phyloP scores from a whole-genome alignment of 2,888 invertebrate species.

The Plagiodera versicolora region DNA sequence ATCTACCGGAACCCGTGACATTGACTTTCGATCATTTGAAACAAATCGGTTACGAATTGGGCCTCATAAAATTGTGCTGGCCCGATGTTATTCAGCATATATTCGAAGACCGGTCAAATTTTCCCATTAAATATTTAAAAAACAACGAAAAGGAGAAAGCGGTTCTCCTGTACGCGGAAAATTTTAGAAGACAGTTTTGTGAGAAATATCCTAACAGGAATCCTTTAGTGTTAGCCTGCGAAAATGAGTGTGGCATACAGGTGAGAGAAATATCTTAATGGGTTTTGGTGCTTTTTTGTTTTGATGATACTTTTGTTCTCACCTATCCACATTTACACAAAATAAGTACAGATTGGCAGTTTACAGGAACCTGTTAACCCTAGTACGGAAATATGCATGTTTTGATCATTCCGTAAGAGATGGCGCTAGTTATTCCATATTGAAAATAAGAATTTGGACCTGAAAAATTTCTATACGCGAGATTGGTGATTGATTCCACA shows the following conservation, averaged over 20 bases:
- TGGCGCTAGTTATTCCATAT: no score
- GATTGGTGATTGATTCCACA: no score
- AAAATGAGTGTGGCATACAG: constrained; percentile 78
- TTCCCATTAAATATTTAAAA: constrained; percentile 67
- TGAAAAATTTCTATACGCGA: no score
- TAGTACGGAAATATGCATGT: no score
- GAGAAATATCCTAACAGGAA: constrained; percentile 62
- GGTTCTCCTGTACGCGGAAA: constrained; percentile 73
- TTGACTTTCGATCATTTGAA: constrained; percentile 61
- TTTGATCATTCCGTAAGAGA: no score
- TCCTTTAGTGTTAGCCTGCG: constrained; percentile 69
- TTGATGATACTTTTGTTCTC: no score
- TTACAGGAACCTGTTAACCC: no score
- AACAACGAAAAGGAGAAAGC: constrained; percentile 71
- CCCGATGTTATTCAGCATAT: constrained; percentile 60
- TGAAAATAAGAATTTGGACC: no score
- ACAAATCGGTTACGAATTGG: constrained; percentile 62
- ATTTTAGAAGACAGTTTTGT: constrained; percentile 67
- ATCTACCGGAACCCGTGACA: no score
- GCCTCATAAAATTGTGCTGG: constrained; percentile 66
- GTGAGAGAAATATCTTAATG: constrained; percentile 54
- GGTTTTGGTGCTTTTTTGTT: no score
- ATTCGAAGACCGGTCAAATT: constrained; percentile 62
- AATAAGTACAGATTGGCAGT: no score
- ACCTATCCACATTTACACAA: no score